Evolutionary conservation across 2,797 vertebrate species (phyloP), one percentile per base, ranked within the genome.

Genomic region (Scomberomorus guttatus): DNA sequence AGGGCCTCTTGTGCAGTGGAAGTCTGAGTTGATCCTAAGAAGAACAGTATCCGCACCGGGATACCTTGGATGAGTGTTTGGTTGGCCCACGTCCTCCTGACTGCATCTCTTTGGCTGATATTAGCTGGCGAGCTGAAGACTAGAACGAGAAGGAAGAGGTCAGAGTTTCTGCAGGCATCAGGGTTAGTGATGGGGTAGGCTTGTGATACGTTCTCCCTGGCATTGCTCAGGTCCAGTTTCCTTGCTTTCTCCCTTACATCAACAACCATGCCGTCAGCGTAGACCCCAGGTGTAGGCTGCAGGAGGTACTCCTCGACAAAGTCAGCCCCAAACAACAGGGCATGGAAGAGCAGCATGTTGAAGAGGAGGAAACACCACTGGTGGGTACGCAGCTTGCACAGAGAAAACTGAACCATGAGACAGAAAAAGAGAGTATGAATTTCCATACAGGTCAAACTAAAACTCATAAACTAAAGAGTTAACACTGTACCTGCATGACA

Each of bases 341-440:
- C 72, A 1, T 99, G 98, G 92, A 99, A 97, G 11, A 98, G 96
- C 27, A 97, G 34, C 72, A 97, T 63, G 0, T 97, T 98, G 86
- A 97, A 98, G 70, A 99, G 90, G 42, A 99, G 93, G 91, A 99
- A 99, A 70, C 98, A 98, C 96, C 97, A 98, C 91, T 98, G 97
- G 85, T 98, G 96, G 54, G 96, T 98, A n/a, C 95, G 95, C 65
- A 99, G 93, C 82, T 95, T 96, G 92, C 96, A 97, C 84, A 95
- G 91, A 0, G 79, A 93, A 82, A 94, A 91, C 98, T 98, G 86
- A 27, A 86, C 37, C 18, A 55, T 15, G 13, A 79, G n/a, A 62
- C 5, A 66, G 11, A 69, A 58, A 57, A 44, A 59, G 18, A 50
- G 9, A 65, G 12, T 24, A 39, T 58, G 14, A 77, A 70, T 66